Evolutionary conservation across 2,113 vertebrate genomes (phyloP).

Genomic region (Neodon shergylaensis): DNA sequence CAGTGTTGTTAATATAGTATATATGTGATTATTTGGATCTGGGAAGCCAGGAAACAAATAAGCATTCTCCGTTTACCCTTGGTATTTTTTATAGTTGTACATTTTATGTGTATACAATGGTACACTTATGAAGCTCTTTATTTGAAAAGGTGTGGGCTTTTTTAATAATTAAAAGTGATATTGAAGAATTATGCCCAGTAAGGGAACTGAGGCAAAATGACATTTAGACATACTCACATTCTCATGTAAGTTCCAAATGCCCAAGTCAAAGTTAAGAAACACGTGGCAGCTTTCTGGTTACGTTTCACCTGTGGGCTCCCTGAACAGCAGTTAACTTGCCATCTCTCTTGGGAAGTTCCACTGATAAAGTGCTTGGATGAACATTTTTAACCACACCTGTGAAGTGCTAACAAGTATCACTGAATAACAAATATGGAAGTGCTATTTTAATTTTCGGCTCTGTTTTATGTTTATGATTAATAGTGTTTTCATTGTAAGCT

Average conservation of each 20-base stretch:
- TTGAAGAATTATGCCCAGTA: background rate
- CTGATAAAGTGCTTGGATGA: background rate
- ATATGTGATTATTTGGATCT: too few relatives aligned
- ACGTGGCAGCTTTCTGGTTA: background rate
- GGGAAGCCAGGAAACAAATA: too few relatives aligned
- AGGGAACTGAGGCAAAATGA: slow-evolving; percentile 31
- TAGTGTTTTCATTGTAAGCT: background rate
- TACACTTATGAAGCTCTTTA: slow-evolving; percentile 24
- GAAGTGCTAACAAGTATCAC: slow-evolving; percentile 24
- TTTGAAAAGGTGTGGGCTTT: background rate
- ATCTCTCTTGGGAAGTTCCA: background rate
- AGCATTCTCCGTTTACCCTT: too few relatives aligned
- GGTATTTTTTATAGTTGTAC: background rate
- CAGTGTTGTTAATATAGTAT: too few relatives aligned
- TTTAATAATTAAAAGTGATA: slow-evolving; percentile 34
- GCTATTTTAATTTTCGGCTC: slow-evolving; percentile 21
- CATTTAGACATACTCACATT: background rate
- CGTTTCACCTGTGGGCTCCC: background rate
- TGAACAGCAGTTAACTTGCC: background rate
- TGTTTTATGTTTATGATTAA: background rate
- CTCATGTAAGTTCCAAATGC: background rate
- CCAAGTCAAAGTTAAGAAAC: slow-evolving; percentile 13
- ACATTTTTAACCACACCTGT: background rate
- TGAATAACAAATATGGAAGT: background rate
- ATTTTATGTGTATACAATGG: background rate